Base-by-base conservation (phyloP, 2,888 invertebrate species). In the Heliconius aoede region DNA sequence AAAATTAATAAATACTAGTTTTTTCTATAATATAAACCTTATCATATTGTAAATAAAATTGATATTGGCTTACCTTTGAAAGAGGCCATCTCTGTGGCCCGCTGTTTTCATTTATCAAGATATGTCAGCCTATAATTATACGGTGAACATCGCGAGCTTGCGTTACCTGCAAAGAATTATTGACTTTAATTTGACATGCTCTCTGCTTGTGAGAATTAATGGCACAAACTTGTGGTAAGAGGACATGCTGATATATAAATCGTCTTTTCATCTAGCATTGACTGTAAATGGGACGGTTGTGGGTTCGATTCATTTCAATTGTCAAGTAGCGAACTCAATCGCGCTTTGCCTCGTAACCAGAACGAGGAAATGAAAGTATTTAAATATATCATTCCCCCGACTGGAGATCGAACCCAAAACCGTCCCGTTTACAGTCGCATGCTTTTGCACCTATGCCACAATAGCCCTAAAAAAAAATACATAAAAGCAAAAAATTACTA, bases 51-150 rank as follows among this genome's bases (percentile, higher is more conserved):
- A 28, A 62, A 64, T 67, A 68, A 62, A 73, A 46, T 73, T 36
- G 18, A 73, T 72, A 32, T 62, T 67, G 4, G 55, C 69, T 81
- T 80, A 86, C 86, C 86, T 85, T 86, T 86, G 84, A 86, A 86
- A 69, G 86, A 85, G 82, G 86, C 85, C 86, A 86, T 86, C 78
- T 80, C 78, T 69, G 78, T 69, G 78, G 80, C 81, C 77, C 76
- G 77, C 76, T 72, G 73, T 81, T 81, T 79, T 83, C 85, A 84
- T 85, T 83, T 84, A 79, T 77, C 74, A 80, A 77, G 79, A 79
- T 79, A 82, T 80, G 77, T 81, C 81, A 80, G 69, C n/a, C 73
- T 78, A 71, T 76, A 73, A 78, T 76, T 76, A 76, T 71, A 69
- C 74, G 62, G 55, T 71, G 67, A 76, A 78, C 82, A 80, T 81